Evolutionary conservation across 2,797 vertebrate species (phyloP).

Genomic region (Momotus momota): DNA sequence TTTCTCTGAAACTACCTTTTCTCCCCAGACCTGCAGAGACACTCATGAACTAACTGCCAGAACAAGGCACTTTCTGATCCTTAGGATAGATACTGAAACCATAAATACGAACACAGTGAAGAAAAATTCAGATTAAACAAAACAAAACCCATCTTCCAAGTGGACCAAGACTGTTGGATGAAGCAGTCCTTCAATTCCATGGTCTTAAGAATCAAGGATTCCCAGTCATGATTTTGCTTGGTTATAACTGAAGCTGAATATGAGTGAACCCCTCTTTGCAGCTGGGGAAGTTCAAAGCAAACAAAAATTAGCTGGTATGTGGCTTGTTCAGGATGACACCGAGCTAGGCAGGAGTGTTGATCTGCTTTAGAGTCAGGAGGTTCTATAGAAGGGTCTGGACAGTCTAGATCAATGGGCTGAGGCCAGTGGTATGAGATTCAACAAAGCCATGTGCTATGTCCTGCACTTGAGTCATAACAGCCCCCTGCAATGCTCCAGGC

Average conservation of each 20-base stretch:
- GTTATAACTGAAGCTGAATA: background rate
- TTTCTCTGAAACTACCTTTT: background rate
- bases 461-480: background rate
- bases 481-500: background rate
- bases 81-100: background rate
- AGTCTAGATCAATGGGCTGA: background rate
- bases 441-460: background rate
- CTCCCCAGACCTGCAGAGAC: background rate
- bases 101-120: background rate
- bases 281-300: background rate
- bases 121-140: background rate
- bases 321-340: background rate
- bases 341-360: background rate
- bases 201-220: background rate
- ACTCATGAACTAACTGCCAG: background rate
- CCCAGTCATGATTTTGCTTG: background rate
- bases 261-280: background rate
- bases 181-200: background rate
- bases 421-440: background rate
- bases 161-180: background rate
- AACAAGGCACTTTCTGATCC: background rate
- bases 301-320: background rate
- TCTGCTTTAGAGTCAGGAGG: background rate
- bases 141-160: background rate
- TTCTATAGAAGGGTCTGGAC: background rate